These are phyloP conservation scores for Phasia obesa DNA, from an alignment of 2,888 invertebrate species.

Conservation along the genomic window DNA sequence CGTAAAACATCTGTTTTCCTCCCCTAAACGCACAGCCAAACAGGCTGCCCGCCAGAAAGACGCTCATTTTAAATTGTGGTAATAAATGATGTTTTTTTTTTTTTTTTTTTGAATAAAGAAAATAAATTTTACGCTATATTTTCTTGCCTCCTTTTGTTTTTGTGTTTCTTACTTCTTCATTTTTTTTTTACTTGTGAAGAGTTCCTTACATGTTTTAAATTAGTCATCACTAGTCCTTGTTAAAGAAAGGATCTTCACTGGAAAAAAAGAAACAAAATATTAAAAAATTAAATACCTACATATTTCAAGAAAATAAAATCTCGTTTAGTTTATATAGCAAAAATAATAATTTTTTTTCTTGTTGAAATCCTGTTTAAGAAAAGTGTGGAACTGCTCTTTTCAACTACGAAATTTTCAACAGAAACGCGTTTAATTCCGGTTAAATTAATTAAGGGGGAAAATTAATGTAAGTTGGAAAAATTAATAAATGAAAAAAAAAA, in stretches of 20 bases:
- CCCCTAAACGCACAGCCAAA: conserved; percentile 46
- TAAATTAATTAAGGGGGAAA: neutral
- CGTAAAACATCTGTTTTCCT: conserved; percentile 51
- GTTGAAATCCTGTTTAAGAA: conserved; percentile 66
- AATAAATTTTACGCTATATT: conserved; percentile 24
- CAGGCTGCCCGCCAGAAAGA: neutral
- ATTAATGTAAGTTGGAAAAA: neutral
- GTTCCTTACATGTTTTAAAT: neutral
- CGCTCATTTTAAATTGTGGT: neutral
- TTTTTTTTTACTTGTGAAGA: conserved; percentile 4
- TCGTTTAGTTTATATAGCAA: conserved; percentile 1
- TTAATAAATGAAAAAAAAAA: no score
- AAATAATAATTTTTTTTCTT: conserved; percentile 42
- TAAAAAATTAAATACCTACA: neutral
- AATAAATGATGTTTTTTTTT: no score
- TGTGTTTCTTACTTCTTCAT: neutral
- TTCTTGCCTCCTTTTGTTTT: neutral
- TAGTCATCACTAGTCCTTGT: conserved; percentile 67
- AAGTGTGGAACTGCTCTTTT: conserved; percentile 43
- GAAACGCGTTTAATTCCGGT: neutral
- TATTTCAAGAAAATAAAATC: neutral
- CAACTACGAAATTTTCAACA: conserved; percentile 11
- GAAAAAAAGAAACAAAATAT: conserved; percentile 12
- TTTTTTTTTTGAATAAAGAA: neutral
- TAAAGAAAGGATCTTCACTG: conserved; percentile 71